Evolutionary conservation across 2,797 vertebrate species (phyloP), one percentile per base, ranked within the genome.

Genomic region (Helostoma temminkii): DNA sequence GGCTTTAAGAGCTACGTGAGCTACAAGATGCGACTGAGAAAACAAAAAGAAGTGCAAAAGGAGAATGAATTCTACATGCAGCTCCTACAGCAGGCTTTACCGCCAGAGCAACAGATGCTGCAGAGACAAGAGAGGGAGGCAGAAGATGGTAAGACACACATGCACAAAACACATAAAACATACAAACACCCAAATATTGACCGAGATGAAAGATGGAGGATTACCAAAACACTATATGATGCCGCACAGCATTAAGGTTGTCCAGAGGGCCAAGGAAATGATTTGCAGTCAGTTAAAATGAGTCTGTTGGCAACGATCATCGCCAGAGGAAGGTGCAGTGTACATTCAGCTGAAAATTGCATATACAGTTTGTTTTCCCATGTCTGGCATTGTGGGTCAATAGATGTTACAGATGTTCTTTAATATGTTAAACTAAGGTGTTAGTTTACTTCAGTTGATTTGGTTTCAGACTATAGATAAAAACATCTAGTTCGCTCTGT

Each of bases 51-150:
- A 77, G 97, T 99, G 70, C 98, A 99, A 85, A 98, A 98, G 82
- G 97, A 99, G 93, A 99, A 99, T 0, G 97, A 99, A 67, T 99
- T 98, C 93, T 99, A 99, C 91, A 98, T 98, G 96, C 96, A 99
- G 91, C 96, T 99, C 37, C 95, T 99, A 39, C 97, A 97, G 81
- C 98, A 99, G 87, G 97, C 98, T 0, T 92, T 99, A 60, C 98
- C 97, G 12, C 96, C 95, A 14, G 98, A 98, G 83, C 98, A 99
- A 57, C 97, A 99, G 91, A 97, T 98, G 96, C 93, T 98, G 34
- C 97, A 98, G 78, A 96, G 96, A 72, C 97, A 96, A 78, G 98
- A 98, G 88, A 94, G 96, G 79, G 97, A 98, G 89, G 94, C 96
- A 18, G 98, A 98, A 80, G 97, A 99, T 93, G 97, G 98, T 97